phyloP scores from a whole-genome alignment of 2,888 invertebrate species.

The Apantesis nais region DNA sequence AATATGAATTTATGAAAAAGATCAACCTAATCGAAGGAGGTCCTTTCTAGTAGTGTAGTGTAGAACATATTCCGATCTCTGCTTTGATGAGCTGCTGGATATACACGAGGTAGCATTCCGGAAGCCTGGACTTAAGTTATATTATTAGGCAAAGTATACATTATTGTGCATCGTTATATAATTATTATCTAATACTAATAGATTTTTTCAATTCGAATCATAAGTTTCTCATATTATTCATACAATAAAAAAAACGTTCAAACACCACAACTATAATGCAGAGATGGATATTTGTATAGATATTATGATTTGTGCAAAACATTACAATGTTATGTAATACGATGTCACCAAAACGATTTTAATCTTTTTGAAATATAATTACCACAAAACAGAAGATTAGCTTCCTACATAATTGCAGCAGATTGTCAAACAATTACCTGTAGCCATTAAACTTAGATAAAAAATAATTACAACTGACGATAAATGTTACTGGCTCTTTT shows the following conservation, averaged over 20 bases:
- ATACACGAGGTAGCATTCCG: neutral
- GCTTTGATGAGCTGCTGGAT: neutral
- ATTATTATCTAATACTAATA: no score
- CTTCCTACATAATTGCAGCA: slow-evolving; percentile 40
- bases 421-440: slow-evolving; percentile 49
- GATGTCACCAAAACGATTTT: slow-evolving; percentile 34
- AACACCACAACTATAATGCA: no score
- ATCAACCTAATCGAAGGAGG: neutral
- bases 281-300: no score
- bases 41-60: neutral
- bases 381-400: slow-evolving; percentile 35
- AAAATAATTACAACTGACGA: slow-evolving; percentile 43
- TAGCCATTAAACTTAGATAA: slow-evolving; percentile 49
- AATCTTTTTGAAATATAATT: slow-evolving; percentile 34
- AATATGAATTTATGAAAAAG: neutral
- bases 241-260: no score
- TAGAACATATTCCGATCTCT: neutral
- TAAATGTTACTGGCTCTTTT: slow-evolving; percentile 22
- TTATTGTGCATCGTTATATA: no score
- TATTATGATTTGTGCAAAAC: neutral
- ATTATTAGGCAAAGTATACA: no score
- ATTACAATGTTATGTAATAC: slow-evolving; percentile 17
- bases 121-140: neutral
- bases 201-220: no score
- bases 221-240: no score